These are phyloP conservation scores for Ammodytes dubius DNA, from an alignment of 2,113 vertebrate species.

Conservation along the genomic window DNA sequence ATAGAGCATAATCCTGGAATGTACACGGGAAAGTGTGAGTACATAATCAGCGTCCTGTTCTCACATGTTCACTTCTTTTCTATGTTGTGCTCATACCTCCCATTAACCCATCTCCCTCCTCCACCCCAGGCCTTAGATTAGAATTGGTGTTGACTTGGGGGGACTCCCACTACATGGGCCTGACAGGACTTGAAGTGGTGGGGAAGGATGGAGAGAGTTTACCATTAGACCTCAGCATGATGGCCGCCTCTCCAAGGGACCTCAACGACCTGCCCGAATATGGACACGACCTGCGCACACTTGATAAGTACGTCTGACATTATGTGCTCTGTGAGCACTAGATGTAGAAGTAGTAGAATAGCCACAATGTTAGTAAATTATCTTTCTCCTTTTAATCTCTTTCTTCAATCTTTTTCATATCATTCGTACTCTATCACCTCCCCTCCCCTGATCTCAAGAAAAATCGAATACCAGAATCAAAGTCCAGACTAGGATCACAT, in stretches of 20 bases:
- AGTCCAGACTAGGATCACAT: neutral
- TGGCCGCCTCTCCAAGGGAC: conserved; percentile 90
- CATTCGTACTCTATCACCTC: no score
- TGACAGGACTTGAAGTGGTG: conserved; percentile 95
- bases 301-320: conserved; percentile 89
- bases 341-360: neutral
- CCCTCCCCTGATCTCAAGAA: neutral
- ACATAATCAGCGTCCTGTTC: neutral
- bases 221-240: conserved; percentile 85
- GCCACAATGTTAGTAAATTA: neutral
- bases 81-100: conserved; percentile 1
- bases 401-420: neutral
- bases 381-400: neutral
- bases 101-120: neutral
- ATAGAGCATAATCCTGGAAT: conserved; percentile 85
- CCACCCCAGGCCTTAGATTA: conserved; percentile 88
- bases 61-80: neutral
- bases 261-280: conserved; percentile 92
- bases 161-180: conserved; percentile 92
- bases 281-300: conserved; percentile 87
- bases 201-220: conserved; percentile 89
- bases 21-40: conserved; percentile 92
- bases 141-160: conserved; percentile 93
- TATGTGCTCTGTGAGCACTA: neutral
- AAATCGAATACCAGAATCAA: neutral